These are phyloP conservation scores for Bombus breviceps DNA, from an alignment of 1,140 invertebrate genomes.

Conservation along the genomic window DNA sequence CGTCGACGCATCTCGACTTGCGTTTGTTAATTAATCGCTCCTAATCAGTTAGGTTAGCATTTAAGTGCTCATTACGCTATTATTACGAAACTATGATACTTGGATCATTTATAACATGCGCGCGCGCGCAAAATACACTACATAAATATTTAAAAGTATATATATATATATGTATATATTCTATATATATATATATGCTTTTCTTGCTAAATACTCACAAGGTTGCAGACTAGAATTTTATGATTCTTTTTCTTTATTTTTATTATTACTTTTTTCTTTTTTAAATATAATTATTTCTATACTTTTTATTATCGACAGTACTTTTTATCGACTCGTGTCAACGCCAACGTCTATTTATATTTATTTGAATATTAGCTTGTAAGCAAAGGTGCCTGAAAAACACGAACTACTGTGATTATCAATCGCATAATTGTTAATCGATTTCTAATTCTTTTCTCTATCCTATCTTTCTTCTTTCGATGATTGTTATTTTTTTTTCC, in stretches of 20 bases:
- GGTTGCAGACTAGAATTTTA: slow-evolving; percentile 69
- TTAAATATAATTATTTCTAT: slow-evolving; percentile 47
- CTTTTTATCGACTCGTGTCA: slow-evolving; percentile 46
- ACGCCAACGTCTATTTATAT: slow-evolving; percentile 67
- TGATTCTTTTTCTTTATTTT: slow-evolving; percentile 35
- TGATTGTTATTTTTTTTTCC: not conserved
- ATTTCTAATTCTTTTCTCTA: slow-evolving; percentile 57
- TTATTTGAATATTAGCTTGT: slow-evolving; percentile 73
- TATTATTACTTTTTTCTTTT: slow-evolving; percentile 30
- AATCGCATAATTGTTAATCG: slow-evolving; percentile 69
- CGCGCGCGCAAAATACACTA: slow-evolving; percentile 55
- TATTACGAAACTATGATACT: slow-evolving; percentile 57
- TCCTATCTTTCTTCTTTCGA: slow-evolving; percentile 18
- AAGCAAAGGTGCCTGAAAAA: slow-evolving; percentile 74
- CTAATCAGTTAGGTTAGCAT: slow-evolving; percentile 64
- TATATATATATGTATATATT: slow-evolving; percentile 14
- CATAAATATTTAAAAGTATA: slow-evolving; percentile 42
- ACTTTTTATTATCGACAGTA: slow-evolving; percentile 47
- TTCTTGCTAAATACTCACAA: slow-evolving; percentile 72
- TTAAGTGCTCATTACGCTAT: slow-evolving; percentile 64
- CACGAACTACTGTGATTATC: slow-evolving; percentile 72
- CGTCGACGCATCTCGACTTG: slow-evolving; percentile 33
- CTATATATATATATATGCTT: slow-evolving; percentile 64
- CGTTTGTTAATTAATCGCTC: slow-evolving; percentile 57
- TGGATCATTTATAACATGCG: slow-evolving; percentile 46